Conservation (phyloP, 1,140 invertebrate genomes). For the Drosophila nigromelanica region DNA sequence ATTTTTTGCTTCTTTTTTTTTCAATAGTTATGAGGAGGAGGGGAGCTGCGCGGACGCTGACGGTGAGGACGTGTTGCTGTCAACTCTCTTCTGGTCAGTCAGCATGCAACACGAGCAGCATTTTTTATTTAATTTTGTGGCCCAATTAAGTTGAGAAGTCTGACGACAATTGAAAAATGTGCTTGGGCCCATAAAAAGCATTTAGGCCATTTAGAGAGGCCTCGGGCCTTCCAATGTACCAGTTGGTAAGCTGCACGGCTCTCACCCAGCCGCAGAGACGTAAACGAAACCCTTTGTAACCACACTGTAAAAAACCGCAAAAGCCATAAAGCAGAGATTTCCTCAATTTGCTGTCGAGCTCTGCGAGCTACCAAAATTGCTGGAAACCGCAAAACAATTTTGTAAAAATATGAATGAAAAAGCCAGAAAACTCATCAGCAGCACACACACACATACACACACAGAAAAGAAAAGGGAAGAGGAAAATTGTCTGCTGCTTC, state of each 20-base stretch:
- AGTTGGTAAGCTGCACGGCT: slow-evolving; percentile 23
- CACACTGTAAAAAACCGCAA: slow-evolving; percentile 59
- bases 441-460: neutral
- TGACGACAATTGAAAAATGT: slow-evolving; percentile 68
- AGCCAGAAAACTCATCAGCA: slow-evolving; percentile 43
- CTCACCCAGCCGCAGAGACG: slow-evolving; percentile 38
- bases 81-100: slow-evolving; percentile 52
- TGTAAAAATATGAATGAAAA: slow-evolving; percentile 41
- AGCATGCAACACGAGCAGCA: slow-evolving; percentile 64
- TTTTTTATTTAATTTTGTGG: slow-evolving; percentile 67
- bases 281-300: slow-evolving; percentile 58
- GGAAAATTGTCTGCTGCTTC: slow-evolving; percentile 38
- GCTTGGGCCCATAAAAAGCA: slow-evolving; percentile 65
- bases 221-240: neutral
- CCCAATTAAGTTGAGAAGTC: slow-evolving; percentile 68
- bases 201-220: slow-evolving; percentile 56
- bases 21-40: slow-evolving; percentile 18
- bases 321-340: slow-evolving; percentile 70
- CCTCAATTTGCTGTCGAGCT: slow-evolving; percentile 40
- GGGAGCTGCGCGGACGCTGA: slow-evolving; percentile 34
- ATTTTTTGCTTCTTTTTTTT: slow-evolving; percentile 37
- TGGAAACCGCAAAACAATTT: slow-evolving; percentile 72
- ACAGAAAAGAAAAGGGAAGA: neutral
- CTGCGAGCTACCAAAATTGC: slow-evolving; percentile 49
- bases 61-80: slow-evolving; percentile 70